These are phyloP conservation scores for Malurus leucopterus DNA, from an alignment of 2,797 vertebrate species.

Conservation along the genomic window DNA sequence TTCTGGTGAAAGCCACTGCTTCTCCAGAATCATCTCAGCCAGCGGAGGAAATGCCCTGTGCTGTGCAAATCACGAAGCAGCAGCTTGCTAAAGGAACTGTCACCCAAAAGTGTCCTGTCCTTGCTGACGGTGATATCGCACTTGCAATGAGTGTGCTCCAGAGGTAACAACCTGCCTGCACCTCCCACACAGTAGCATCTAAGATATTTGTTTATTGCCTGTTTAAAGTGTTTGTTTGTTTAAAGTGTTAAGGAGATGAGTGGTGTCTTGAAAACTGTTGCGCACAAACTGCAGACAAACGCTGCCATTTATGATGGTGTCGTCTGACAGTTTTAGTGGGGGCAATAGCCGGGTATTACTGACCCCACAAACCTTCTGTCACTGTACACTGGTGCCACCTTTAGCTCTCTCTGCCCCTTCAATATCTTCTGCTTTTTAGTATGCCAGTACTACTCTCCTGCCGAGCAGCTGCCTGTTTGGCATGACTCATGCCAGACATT, in stretches of 20 bases:
- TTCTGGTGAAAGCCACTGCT: background rate
- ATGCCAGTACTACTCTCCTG: background rate
- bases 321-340: background rate
- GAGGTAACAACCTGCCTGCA: background rate
- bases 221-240: background rate
- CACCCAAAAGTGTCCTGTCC: background rate
- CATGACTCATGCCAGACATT: constrained; percentile 46
- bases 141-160: background rate
- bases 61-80: background rate
- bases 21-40: background rate
- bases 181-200: background rate
- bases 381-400: background rate
- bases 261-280: background rate
- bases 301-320: background rate
- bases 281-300: background rate
- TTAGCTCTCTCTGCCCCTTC: background rate
- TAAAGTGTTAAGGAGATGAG: background rate
- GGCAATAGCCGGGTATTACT: background rate
- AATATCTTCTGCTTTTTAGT: constrained; percentile 16
- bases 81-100: background rate
- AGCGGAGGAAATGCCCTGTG: background rate
- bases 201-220: background rate
- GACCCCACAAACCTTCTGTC: background rate
- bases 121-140: fast-evolving
- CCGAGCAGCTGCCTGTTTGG: constrained; percentile 17